phyloP scores from a whole-genome alignment of 2,113 vertebrate species.

The Pontoporia blainvillei region DNA sequence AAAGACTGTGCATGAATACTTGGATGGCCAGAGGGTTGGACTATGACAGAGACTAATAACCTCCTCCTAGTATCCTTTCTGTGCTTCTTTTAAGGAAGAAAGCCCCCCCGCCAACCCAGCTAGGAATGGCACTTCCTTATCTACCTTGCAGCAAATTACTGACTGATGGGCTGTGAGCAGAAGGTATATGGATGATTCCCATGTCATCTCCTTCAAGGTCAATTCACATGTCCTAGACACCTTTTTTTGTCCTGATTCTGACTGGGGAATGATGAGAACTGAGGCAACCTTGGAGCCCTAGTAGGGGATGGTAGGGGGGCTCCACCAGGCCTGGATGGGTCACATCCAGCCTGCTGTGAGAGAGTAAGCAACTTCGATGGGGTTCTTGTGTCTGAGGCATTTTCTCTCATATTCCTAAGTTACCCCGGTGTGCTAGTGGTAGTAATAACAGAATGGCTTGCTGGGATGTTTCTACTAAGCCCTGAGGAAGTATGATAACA shows the following conservation, averaged over 20 bases:
- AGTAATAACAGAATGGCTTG: background rate
- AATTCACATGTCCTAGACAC: background rate
- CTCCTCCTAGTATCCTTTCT: background rate
- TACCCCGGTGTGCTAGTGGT: background rate
- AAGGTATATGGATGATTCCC: background rate
- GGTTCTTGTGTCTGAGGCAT: background rate
- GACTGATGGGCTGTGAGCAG: background rate
- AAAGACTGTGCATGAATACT: background rate
- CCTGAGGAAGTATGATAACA: background rate
- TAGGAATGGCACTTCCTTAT: background rate
- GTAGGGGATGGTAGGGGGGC: background rate
- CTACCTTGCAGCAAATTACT: background rate
- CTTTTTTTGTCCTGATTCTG: background rate
- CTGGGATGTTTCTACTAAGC: background rate
- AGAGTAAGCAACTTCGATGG: background rate
- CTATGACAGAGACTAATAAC: background rate
- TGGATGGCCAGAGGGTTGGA: background rate
- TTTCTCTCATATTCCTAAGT: background rate
- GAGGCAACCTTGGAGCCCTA: background rate
- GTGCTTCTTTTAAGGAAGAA: background rate
- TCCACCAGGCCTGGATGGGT: background rate
- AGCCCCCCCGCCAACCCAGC: background rate
- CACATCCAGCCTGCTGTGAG: background rate
- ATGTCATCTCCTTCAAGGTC: background rate
- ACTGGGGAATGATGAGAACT: background rate